phyloP scores from a whole-genome alignment of 1,140 invertebrate species.

The Augochlora pura region DNA sequence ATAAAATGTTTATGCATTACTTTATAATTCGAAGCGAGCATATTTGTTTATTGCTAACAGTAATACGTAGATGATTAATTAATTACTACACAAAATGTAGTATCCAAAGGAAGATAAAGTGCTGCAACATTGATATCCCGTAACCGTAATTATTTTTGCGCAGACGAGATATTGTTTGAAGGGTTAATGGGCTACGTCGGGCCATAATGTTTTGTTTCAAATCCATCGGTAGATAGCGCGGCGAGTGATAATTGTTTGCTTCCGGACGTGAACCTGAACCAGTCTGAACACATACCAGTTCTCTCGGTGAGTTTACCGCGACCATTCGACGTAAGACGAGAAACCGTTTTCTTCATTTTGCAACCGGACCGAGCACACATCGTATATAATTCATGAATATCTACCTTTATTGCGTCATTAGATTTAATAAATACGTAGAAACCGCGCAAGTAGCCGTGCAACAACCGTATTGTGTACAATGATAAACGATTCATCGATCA shows the following conservation, averaged over 20 bases:
- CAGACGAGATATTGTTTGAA: not conserved
- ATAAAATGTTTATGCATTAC: too few species aligned
- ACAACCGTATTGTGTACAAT: too few species aligned
- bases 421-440: not conserved
- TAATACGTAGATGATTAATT: too few species aligned
- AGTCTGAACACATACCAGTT: not conserved
- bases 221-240: constrained; percentile 11
- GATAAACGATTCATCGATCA: not conserved
- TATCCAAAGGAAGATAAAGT: too few species aligned
- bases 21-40: too few species aligned
- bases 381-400: not conserved
- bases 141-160: too few species aligned
- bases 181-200: not conserved
- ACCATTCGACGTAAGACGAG: not conserved
- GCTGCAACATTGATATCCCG: too few species aligned
- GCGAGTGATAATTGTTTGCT: constrained; percentile 45
- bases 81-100: too few species aligned
- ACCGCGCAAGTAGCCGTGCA: not conserved
- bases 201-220: not conserved
- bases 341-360: not conserved
- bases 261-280: constrained; percentile 13
- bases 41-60: too few species aligned
- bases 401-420: not conserved
- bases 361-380: not conserved
- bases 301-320: not conserved